Evolutionary conservation across 2,888 invertebrate species (phyloP).

Genomic region (Drosophila quasianomalipes): DNA sequence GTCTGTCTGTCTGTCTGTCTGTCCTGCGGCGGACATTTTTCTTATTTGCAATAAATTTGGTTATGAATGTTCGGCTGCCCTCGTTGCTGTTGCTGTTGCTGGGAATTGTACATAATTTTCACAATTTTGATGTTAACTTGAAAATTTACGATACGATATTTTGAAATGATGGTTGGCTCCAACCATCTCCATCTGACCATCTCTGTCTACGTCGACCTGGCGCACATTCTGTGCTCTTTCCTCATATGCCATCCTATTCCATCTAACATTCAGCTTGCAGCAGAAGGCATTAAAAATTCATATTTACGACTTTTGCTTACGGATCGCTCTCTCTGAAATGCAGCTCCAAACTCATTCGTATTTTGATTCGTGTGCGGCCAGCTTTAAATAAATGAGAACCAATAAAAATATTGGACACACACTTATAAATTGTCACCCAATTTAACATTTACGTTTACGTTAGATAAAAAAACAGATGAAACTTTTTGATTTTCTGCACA

Average conservation of each 20-base stretch:
- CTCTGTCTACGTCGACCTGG: constrained; percentile 7
- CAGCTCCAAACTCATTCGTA: constrained; percentile 24
- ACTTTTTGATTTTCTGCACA: not conserved
- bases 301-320: constrained; percentile 58
- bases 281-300: constrained; percentile 60
- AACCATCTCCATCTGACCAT: constrained; percentile 15
- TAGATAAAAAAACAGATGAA: no score
- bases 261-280: constrained; percentile 49
- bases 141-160: constrained; percentile 82
- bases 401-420: not conserved
- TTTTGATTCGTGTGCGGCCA: constrained; percentile 30
- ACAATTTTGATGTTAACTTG: constrained; percentile 83
- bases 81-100: constrained; percentile 51
- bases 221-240: constrained; percentile 2
- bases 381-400: constrained; percentile 4
- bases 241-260: constrained; percentile 14
- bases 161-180: constrained; percentile 71
- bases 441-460: not conserved
- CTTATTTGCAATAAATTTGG: constrained; percentile 84
- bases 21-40: constrained; percentile 80
- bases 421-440: constrained; percentile 14
- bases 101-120: constrained; percentile 81
- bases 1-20: constrained; percentile 52
- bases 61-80: constrained; percentile 81
- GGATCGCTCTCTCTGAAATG: constrained; percentile 36